These are phyloP conservation scores for Drosophila atroscutellata DNA, from an alignment of 2,888 invertebrate species.

Conservation along the genomic window DNA sequence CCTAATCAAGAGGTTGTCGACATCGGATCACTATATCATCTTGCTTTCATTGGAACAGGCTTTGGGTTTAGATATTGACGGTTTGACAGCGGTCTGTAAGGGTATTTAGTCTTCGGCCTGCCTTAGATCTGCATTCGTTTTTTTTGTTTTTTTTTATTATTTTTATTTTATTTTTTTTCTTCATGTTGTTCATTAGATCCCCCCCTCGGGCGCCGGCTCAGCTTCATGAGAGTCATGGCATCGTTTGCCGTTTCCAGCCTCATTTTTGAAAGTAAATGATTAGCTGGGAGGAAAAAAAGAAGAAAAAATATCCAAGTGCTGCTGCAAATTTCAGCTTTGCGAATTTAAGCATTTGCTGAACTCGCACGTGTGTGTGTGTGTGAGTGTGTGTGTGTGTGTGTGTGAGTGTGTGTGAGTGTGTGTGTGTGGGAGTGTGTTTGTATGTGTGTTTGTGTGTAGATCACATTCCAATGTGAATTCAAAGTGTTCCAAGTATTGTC, in stretches of 20 bases:
- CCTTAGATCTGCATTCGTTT: not conserved
- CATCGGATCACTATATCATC: not conserved
- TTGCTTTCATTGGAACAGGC: not conserved
- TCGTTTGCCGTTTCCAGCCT: slow-evolving; percentile 47
- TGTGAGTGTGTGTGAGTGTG: not conserved
- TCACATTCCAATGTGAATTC: slow-evolving; percentile 18
- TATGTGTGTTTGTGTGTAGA: not conserved
- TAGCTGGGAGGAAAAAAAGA: slow-evolving; percentile 24
- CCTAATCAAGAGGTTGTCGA: not conserved
- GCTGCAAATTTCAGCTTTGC: slow-evolving; percentile 27
- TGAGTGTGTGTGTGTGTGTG: not conserved
- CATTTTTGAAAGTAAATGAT: slow-evolving; percentile 64
- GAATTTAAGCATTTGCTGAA: slow-evolving; percentile 35
- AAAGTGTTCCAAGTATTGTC: slow-evolving; percentile 10
- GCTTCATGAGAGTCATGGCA: slow-evolving; percentile 42
- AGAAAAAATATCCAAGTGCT: slow-evolving; percentile 5
- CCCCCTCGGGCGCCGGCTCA: slow-evolving; percentile 44
- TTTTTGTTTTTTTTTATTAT: slow-evolving; percentile 7
- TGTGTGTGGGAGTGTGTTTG: not conserved
- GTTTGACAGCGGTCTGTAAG: not conserved
- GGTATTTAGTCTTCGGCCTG: not conserved
- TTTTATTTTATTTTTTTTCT: slow-evolving; percentile 10
- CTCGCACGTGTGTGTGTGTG: not conserved
- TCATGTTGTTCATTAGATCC: slow-evolving; percentile 1
- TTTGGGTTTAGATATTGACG: not conserved